phyloP scores from a whole-genome alignment of 2,888 invertebrate genomes.

The Ctenicera cuprea region DNA sequence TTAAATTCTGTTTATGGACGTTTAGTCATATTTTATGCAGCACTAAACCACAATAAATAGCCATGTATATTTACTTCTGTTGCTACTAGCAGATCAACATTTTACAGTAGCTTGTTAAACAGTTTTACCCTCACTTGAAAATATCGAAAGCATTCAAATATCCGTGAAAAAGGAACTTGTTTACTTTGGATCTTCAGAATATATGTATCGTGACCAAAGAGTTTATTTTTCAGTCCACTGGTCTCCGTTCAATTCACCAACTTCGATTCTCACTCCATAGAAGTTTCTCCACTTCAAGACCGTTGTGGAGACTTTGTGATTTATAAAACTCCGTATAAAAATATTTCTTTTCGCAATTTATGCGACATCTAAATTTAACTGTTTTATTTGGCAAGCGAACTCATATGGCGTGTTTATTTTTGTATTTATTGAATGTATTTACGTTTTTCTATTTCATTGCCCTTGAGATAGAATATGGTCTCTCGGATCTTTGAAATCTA shows the following conservation, averaged over 20 bases:
- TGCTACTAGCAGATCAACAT: slow-evolving; percentile 15
- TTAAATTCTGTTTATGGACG: no score
- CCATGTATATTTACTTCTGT: slow-evolving; percentile 13
- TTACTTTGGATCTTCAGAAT: slow-evolving; percentile 61
- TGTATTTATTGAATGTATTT: slow-evolving; percentile 7
- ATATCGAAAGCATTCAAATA: slow-evolving; percentile 46
- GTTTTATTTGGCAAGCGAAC: slow-evolving; percentile 11
- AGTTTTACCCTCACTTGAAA: slow-evolving; percentile 39
- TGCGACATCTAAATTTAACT: slow-evolving; percentile 29
- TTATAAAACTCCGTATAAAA: slow-evolving; percentile 39
- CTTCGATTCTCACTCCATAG: slow-evolving; percentile 61
- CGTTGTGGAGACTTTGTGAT: slow-evolving; percentile 45
- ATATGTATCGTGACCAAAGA: slow-evolving; percentile 64
- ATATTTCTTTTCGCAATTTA: slow-evolving; percentile 43
- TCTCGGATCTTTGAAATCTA: no score
- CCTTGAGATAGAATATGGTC: no score
- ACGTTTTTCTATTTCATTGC: background rate
- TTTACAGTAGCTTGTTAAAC: slow-evolving; percentile 33
- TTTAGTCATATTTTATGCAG: no score
- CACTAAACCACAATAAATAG: no score
- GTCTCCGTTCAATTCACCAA: slow-evolving; percentile 57
- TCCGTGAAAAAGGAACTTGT: slow-evolving; percentile 54
- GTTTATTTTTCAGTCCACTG: slow-evolving; percentile 66
- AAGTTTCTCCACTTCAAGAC: slow-evolving; percentile 52
- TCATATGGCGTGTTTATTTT: slow-evolving; percentile 12